Evolutionary conservation across 2,797 vertebrate species (phyloP).

Genomic region (Gymnothorax reevesii): DNA sequence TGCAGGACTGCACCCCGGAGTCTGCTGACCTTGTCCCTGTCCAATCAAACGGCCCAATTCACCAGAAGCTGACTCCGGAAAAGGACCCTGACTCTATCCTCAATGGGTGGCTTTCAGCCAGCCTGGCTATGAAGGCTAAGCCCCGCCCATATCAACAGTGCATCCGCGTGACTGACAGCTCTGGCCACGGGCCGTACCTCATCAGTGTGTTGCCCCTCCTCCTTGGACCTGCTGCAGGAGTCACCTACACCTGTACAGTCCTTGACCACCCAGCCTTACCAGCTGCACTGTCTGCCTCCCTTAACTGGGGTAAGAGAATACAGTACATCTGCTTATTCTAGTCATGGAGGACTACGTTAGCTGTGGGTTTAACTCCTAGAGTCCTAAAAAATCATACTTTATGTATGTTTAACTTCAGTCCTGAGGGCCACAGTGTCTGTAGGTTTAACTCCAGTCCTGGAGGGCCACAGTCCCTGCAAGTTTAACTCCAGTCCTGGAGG

Average conservation of each 20-base stretch:
- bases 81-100: slow-evolving; percentile 36
- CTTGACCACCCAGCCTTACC: slow-evolving; percentile 54
- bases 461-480: too few relatives aligned
- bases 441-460: too few relatives aligned
- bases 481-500: too few relatives aligned
- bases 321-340: background rate
- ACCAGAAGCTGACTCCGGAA: slow-evolving; percentile 40
- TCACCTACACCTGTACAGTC: slow-evolving; percentile 54
- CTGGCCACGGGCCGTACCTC: slow-evolving; percentile 42
- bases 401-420: too few relatives aligned
- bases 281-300: slow-evolving; percentile 45
- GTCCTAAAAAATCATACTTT: too few relatives aligned
- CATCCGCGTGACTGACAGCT: slow-evolving; percentile 50
- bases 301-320: slow-evolving; percentile 50
- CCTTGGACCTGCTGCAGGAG: slow-evolving; percentile 27
- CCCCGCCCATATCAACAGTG: slow-evolving; percentile 32
- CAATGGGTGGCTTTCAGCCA: background rate
- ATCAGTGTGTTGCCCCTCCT: slow-evolving; percentile 53
- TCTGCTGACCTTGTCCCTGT: slow-evolving; percentile 23
- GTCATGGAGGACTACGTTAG: too few relatives aligned
- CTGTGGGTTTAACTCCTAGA: too few relatives aligned
- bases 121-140: background rate
- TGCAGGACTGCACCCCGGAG: slow-evolving; percentile 53
- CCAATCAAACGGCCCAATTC: slow-evolving; percentile 27
- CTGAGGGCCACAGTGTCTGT: too few relatives aligned